Base-by-base conservation (phyloP, 2,113 vertebrate species). In the Dicrurus megarhynchus region DNA sequence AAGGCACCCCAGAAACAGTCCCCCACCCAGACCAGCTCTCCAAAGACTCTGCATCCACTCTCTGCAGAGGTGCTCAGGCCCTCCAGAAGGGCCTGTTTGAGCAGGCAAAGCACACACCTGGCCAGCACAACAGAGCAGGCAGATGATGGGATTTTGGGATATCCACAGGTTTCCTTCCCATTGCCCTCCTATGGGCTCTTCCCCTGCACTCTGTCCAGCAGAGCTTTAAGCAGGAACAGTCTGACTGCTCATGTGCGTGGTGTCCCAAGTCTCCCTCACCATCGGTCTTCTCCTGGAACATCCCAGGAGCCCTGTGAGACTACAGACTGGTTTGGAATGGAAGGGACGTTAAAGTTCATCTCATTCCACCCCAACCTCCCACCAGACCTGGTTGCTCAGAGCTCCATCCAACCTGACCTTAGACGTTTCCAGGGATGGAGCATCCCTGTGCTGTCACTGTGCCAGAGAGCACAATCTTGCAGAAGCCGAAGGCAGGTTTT, bases 381-480 rank as follows among this genome's bases (percentile, higher is more conserved):
- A 21, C 13, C 28, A 46, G 28, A 14, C 4, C 61, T 6, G 53
- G 33, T 2, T 67, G 53, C 69, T 60, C 69, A 39, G 68, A 39
- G 37, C 68, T 59, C 37, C 60, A 39, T 52, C 44, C 68, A 44
- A 5, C 13, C 59, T 11, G 33, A 13, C 44, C 18, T 50, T 6
- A 44, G 16, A 21, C 4, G 4, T 41, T 71, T 21, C 41, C 65
- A 87, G 49, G 41, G 41, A 5, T 9, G 61, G 61, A 74, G 20
- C 78, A 82, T 3, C 9, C n/a, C 44, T 0, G 0, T 1, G 11
- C 3, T 63, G 35, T 53, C 50, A 13, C 37, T 30, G 52, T 44
- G 32, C 32, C 76, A 87, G 41, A 18, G 9, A 68, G 13, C 74
- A 64, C 10, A 74, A n/a, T 0, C 13, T 3, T 39, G 24, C 11